Evolutionary conservation across 2,113 vertebrate species (phyloP).

Genomic region (Macquaria australasica): DNA sequence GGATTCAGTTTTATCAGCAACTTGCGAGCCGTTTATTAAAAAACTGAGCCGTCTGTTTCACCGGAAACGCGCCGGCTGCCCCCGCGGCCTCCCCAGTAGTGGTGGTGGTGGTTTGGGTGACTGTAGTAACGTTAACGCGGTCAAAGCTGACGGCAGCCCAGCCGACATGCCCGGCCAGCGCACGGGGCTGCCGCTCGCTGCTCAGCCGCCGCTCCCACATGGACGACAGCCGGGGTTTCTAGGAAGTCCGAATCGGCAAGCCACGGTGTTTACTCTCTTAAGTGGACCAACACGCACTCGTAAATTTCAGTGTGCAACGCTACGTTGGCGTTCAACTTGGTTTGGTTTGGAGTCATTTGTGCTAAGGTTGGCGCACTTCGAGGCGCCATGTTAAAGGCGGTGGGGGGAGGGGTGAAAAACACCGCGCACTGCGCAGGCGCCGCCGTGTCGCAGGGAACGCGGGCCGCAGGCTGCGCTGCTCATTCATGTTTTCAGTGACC

Average conservation of each 20-base stretch:
- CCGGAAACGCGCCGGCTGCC: background rate
- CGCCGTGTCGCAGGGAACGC: conserved; percentile 79
- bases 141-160: conserved; percentile 58
- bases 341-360: conserved; percentile 56
- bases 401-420: conserved; percentile 86
- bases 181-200: conserved; percentile 39
- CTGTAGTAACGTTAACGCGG: background rate
- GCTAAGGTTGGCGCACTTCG: conserved; percentile 83
- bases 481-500: conserved; percentile 79
- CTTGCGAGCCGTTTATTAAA: background rate
- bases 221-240: conserved; percentile 24
- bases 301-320: background rate
- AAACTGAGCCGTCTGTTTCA: background rate
- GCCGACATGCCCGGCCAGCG: conserved; percentile 48
- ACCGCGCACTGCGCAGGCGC: conserved; percentile 85
- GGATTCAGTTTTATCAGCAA: conserved; percentile 7
- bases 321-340: background rate
- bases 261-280: background rate
- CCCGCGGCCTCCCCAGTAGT: background rate
- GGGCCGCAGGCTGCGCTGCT: conserved; percentile 86
- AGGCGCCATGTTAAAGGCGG: conserved; percentile 92
- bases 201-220: conserved; percentile 49
- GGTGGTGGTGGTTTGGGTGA: background rate
- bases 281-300: background rate
- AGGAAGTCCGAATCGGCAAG: conserved; percentile 5